A percentile compares a stretch with the other conserved stretches of the same genome.
Evolutionary conservation across 1,140 invertebrate species (phyloP).

Genomic region (Drosophila orena): DNA sequence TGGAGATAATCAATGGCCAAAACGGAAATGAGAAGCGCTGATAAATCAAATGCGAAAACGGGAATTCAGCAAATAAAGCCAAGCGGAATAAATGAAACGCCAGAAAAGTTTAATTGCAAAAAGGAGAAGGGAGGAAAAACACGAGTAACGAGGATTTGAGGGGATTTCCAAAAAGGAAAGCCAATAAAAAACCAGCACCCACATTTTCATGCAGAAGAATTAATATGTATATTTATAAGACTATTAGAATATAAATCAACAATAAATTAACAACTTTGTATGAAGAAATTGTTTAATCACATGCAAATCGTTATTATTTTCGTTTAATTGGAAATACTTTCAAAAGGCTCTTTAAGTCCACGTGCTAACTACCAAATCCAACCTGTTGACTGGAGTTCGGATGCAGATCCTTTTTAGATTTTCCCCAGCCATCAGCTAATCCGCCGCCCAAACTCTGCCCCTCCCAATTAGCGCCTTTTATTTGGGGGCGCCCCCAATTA

Average conservation of each 20-base stretch:
- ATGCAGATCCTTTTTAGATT: not conserved
- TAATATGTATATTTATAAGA: not conserved
- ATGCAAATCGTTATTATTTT: too few species aligned
- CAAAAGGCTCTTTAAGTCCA: too few species aligned
- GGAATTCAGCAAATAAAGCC: conserved; percentile 33
- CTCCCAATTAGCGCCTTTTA: conserved; percentile 64
- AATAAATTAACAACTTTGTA: too few species aligned
- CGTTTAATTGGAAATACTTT: not conserved
- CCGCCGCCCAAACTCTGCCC: conserved; percentile 26
- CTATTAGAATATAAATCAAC: too few species aligned
- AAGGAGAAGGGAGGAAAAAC: conserved; percentile 4
- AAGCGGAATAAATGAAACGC: conserved; percentile 21
- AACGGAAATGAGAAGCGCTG: conserved; percentile 68
- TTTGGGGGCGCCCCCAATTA: conserved; percentile 64
- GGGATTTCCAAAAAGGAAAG: not conserved
- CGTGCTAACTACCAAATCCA: not conserved
- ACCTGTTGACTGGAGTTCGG: conserved; percentile 14
- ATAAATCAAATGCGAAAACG: conserved; percentile 72
- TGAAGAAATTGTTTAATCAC: too few species aligned
- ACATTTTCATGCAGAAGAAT: not conserved
- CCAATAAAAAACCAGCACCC: too few species aligned
- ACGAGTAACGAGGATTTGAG: not conserved
- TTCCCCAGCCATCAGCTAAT: conserved; percentile 13
- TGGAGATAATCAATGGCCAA: conserved; percentile 67
- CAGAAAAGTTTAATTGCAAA: conserved; percentile 45